phyloP scores from a whole-genome alignment of 2,888 invertebrate species.

The Drosophila buzzatii region DNA sequence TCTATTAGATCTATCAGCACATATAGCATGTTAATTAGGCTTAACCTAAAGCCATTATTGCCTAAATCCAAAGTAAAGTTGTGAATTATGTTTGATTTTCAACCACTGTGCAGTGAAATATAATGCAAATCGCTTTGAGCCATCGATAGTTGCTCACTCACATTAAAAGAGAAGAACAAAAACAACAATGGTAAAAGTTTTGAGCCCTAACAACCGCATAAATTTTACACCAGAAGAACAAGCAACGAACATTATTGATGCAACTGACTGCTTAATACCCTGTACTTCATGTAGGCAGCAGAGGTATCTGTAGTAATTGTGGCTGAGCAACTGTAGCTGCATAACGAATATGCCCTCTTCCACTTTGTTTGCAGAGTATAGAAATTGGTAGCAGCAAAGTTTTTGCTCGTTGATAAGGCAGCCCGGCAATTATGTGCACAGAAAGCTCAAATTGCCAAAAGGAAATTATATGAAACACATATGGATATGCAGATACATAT shows the following conservation, averaged over 20 bases:
- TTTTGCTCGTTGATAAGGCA: conserved; percentile 48
- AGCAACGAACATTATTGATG: neutral
- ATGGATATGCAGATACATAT: conserved; percentile 15
- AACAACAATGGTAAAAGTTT: conserved; percentile 39
- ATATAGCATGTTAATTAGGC: neutral
- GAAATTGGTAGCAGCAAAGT: conserved; percentile 28
- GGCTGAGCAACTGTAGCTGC: neutral
- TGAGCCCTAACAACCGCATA: conserved; percentile 77
- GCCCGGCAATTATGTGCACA: conserved; percentile 23
- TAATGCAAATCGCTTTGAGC: conserved; percentile 44
- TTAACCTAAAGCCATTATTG: neutral
- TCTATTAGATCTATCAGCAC: neutral
- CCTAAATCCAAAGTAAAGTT: neutral
- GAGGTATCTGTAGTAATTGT: no score
- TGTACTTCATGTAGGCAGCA: neutral
- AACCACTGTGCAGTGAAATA: conserved; percentile 42
- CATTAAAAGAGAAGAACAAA: conserved; percentile 10
- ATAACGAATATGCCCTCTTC: neutral
- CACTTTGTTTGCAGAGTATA: neutral
- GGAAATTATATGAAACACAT: conserved; percentile 30
- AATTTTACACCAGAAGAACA: conserved; percentile 67
- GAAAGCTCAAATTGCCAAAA: conserved; percentile 20
- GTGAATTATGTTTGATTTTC: neutral
- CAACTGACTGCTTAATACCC: neutral
- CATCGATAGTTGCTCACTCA: conserved; percentile 43